A percentile compares a stretch with the other conserved stretches of the same genome.
Conservation (phyloP, 2,888 invertebrate genomes). For the Eutolmus rufibarbis region DNA sequence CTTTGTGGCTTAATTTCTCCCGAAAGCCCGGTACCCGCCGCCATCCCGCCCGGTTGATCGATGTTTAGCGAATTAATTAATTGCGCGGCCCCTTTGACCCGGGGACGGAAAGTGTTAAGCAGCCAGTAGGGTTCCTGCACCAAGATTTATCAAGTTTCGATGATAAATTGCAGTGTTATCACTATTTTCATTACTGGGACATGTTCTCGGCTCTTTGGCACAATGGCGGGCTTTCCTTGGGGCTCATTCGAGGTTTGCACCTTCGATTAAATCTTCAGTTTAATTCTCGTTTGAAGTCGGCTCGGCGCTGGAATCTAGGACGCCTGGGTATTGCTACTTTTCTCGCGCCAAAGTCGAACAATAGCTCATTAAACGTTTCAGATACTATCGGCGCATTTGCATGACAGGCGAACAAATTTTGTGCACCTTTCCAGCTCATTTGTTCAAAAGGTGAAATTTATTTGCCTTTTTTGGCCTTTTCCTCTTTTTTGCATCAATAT, state of each 20-base stretch:
- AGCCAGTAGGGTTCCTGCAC: not conserved
- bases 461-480: not conserved
- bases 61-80: slow-evolving; percentile 32
- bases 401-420: slow-evolving; percentile 30
- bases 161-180: not conserved
- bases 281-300: not conserved
- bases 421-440: slow-evolving; percentile 28
- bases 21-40: not conserved
- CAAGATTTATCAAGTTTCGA: not conserved
- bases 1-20: slow-evolving; percentile 24
- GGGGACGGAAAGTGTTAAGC: not conserved
- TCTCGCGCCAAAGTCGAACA: not conserved
- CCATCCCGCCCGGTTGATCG: not conserved
- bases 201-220: not conserved
- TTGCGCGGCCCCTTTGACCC: slow-evolving; percentile 5
- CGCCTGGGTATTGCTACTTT: not conserved
- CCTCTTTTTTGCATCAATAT: not conserved
- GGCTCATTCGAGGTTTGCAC: not conserved
- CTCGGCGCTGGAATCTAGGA: not conserved
- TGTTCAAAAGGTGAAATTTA: not conserved
- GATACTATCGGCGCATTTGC: slow-evolving; percentile 10
- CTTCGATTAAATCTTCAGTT: not conserved
- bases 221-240: not conserved
- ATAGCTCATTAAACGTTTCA: not conserved
- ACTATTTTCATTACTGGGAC: not conserved